Evolutionary conservation across 2,113 vertebrate genomes (phyloP), one percentile per base, ranked within the genome.

Genomic region (Charina bottae): DNA sequence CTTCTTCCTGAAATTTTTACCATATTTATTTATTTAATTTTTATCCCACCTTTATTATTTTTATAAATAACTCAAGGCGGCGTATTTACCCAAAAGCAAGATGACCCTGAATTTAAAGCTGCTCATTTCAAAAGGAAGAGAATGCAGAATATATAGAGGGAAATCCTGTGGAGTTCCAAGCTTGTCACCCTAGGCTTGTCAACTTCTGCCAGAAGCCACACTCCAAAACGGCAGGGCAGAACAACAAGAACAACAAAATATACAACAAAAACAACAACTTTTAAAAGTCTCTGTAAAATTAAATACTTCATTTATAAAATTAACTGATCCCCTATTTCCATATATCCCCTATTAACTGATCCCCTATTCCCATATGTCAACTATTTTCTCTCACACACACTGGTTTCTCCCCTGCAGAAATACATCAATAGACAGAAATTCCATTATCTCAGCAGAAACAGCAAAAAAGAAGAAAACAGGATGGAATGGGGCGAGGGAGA

Each of bases 1-100:
- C 85, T 84, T 96, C 89, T 96, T 96, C 92, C 92, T 97, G 90
- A 78, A 42, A 78, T 4, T 23, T 42, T 42, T 42, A 78, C 72
- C 72, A 28, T 54, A 53, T 28, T n/a, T n/a, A n/a, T n/a, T n/a
- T n/a, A n/a, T n/a, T n/a, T n/a, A n/a, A n/a, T n/a, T n/a, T n/a
- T n/a, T n/a, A n/a, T n/a, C n/a, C n/a, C n/a, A n/a, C n/a, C n/a
- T n/a, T n/a, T n/a, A n/a, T n/a, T n/a, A n/a, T n/a, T n/a, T n/a
- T n/a, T n/a, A n/a, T n/a, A n/a, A n/a, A n/a, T n/a, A n/a, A n/a
- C n/a, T n/a, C n/a, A n/a, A n/a, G n/a, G n/a, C n/a, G n/a, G n/a
- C n/a, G n/a, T n/a, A n/a, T n/a, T 85, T 26, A 85, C 12, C 33
- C 42, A 26, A 85, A 17, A 85, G 2, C 84, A 54, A 28, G 33